Evolutionary conservation across 2,113 vertebrate genomes (phyloP), one percentile per base, ranked within the genome.

Genomic region (Trichomycterus rosablanca): DNA sequence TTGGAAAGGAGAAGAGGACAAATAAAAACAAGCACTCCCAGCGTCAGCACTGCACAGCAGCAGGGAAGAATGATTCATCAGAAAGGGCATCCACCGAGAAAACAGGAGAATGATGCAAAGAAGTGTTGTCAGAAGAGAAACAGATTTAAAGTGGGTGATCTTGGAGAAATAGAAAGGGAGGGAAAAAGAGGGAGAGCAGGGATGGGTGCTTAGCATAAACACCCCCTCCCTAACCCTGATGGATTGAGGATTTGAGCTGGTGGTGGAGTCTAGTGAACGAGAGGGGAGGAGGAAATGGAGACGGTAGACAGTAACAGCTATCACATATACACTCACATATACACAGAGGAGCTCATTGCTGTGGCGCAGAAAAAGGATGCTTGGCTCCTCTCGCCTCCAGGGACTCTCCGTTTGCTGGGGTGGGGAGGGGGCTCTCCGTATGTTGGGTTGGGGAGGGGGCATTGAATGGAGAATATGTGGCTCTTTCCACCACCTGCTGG

Each of bases 191-290:
- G 37, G 50, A 44, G 26, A 26, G 69, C 23, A 71, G 72, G 39
- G 30, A 43, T 51, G 65, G 54, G 78, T 48, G 76, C 84, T 87
- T 84, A 84, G 81, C 84, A 63, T 59, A 78, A 54, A 45, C 75
- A 80, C 79, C 76, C 75, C 70, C 77, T 75, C 72, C 26, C 26
- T n/a, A 73, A 56, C 70, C 76, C 59, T 59, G 61, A 58, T 67
- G 76, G 70, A 73, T 59, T 15, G 67, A 71, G 58, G 76, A 55
- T 77, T 49, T 56, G 65, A 55, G 53, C 55, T 71, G 74, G 76
- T 58, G 71, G 54, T 55, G 40, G 42, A 49, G 57, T 64, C 51
- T 28, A 55, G 51, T 35, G 61, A 49, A 63, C 48, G 67, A 34
- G 12, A 30, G 44, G 40, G 23, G 49, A 54, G 48, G 55, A 45